Evolutionary conservation across 2,797 vertebrate genomes (phyloP).

Genomic region (Onychomys torridus): DNA sequence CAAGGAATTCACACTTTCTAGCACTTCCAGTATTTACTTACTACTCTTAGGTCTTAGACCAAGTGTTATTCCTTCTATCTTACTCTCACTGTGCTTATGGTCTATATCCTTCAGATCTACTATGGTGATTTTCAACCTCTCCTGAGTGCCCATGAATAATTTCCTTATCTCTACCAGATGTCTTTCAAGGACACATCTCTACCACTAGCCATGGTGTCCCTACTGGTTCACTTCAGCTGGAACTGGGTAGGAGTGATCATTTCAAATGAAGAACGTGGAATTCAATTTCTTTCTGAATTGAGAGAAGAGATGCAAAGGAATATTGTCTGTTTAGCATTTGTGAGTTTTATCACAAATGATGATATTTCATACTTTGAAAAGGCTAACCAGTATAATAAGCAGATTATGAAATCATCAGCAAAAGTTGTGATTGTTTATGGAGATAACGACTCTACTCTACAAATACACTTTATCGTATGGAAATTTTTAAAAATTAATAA

Average conservation of each 20-base stretch:
- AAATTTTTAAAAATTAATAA: neutral
- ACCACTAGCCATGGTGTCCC: neutral
- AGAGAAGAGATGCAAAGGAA: neutral
- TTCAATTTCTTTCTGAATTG: neutral
- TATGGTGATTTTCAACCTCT: neutral
- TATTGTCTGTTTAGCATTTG: neutral
- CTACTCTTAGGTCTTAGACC: neutral
- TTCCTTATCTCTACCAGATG: neutral
- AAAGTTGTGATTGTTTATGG: neutral
- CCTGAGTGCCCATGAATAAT: neutral
- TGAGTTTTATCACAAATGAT: neutral
- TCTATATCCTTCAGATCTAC: neutral
- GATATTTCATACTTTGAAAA: no score
- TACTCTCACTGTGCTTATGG: neutral
- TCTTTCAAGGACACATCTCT: neutral
- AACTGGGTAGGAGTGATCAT: neutral
- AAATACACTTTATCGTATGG: accelerated
- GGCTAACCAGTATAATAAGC: no score
- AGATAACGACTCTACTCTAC: neutral
- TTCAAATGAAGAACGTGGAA: no score
- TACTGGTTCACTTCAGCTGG: neutral
- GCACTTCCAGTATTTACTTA: neutral
- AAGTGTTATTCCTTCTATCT: neutral
- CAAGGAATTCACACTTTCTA: neutral
- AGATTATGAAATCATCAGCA: no score